Evolutionary conservation across 2,888 invertebrate species (phyloP).

Genomic region (Biston betularia): DNA sequence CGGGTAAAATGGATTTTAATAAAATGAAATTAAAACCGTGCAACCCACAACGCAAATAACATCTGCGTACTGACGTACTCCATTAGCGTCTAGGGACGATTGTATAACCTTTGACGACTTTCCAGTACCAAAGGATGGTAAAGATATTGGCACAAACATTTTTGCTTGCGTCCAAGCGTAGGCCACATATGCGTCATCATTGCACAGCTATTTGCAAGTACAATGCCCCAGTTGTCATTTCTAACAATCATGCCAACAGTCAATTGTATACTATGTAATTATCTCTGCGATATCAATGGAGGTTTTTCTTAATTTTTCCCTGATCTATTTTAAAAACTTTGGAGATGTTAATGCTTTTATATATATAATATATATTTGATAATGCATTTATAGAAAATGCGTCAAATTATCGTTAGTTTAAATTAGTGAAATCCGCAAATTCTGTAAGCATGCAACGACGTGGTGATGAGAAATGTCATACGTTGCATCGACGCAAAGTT

Average conservation of each 20-base stretch:
- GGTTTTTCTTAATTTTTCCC: background rate
- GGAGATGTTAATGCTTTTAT: too few relatives aligned
- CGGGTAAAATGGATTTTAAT: too few relatives aligned
- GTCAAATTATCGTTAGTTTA: too few relatives aligned
- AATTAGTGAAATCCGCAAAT: too few relatives aligned
- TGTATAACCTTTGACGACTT: slow-evolving; percentile 28
- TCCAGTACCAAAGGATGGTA: background rate
- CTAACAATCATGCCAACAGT: background rate
- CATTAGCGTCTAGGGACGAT: background rate
- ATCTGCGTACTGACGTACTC: slow-evolving; percentile 1
- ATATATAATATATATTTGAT: too few relatives aligned
- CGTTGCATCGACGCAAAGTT: too few relatives aligned
- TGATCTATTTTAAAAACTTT: too few relatives aligned
- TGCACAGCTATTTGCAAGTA: slow-evolving; percentile 22
- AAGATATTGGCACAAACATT: slow-evolving; percentile 26
- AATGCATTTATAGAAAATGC: too few relatives aligned
- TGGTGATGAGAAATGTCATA: too few relatives aligned
- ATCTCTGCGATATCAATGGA: background rate
- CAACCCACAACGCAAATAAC: background rate
- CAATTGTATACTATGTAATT: background rate
- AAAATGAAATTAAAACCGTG: too few relatives aligned
- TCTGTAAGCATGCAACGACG: too few relatives aligned
- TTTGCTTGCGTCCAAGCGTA: slow-evolving; percentile 25
- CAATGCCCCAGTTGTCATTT: slow-evolving; percentile 27
- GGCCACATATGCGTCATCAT: slow-evolving; percentile 21